Evolutionary conservation across 2,113 vertebrate genomes (phyloP), one percentile per base, ranked within the genome.

Genomic region (Rhinichthys klamathensis): DNA sequence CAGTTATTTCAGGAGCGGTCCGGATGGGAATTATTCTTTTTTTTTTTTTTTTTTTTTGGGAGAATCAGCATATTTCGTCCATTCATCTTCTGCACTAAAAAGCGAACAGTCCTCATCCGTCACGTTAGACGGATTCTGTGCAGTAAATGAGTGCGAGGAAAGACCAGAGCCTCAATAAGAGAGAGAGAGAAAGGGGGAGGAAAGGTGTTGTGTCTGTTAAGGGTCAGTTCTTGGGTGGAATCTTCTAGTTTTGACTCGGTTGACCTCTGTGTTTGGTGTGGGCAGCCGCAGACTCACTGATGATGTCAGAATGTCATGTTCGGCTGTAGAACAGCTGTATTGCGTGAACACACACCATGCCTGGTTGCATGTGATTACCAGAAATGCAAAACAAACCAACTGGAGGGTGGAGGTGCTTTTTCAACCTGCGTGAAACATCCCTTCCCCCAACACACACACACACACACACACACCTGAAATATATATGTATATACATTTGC

Each of bases 301-400:
- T 92, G 89, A 89, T 92, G 93, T 94, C 92, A 92, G 89, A 3
- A 86, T 84, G 87, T 82, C 51, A 83, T 92, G 21, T 56, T 13
- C 9, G n/a, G 44, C 15, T 92, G 92, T 93, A 92, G 91, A 93
- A 93, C 92, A 91, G 92, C 93, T 94, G 90, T 90, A 91, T 94
- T 94, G 91, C 87, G 85, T 90, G 41, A 41, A 41, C 41, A 90
- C 90, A 87, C 83, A 82, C 88, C 91, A 93, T 93, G 91, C 93
- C 91, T 77, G 86, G 86, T 88, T 74, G 86, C 91, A 88, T 91
- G 87, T 93, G 92, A 94, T 93, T 91, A 93, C 87, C 84, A 92
- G 92, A 92, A 92, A 94, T 94, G 89, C 91, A 93, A 94, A 94
- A 93, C 93, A 95, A 91, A 88, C 79, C 23, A 85, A 90, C 83